Conservation (phyloP, 2,888 invertebrate species). For the Pandemis heparana region DNA sequence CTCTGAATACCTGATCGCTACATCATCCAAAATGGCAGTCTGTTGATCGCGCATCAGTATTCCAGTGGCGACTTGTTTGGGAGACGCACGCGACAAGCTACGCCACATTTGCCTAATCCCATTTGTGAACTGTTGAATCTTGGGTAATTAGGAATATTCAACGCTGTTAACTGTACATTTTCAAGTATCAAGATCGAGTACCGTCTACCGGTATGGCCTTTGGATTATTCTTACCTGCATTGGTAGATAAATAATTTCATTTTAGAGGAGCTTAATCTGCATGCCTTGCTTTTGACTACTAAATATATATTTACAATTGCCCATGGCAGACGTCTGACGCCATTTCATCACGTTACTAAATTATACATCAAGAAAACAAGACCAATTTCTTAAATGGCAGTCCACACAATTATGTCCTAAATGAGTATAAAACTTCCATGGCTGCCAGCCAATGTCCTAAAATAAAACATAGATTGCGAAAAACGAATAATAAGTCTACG, state of each 20-base stretch:
- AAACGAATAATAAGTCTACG: slow-evolving; percentile 21
- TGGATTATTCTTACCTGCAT: not conserved
- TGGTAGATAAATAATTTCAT: not conserved
- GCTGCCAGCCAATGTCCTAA: slow-evolving; percentile 27
- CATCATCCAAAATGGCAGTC: slow-evolving; percentile 16
- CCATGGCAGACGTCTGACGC: too few relatives aligned
- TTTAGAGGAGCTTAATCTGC: too few relatives aligned
- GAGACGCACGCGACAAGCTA: slow-evolving; percentile 1
- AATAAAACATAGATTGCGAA: slow-evolving; percentile 23
- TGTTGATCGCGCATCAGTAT: slow-evolving; percentile 26
- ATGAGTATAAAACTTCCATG: slow-evolving; percentile 31
- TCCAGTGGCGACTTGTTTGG: slow-evolving; percentile 15
- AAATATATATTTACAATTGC: too few relatives aligned
- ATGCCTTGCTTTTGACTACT: too few relatives aligned
- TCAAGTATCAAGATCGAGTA: not conserved
- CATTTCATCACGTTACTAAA: not conserved
- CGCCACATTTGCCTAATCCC: slow-evolving; percentile 25
- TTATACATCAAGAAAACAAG: slow-evolving; percentile 2
- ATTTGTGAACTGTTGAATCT: slow-evolving; percentile 25
- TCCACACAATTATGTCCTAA: slow-evolving; percentile 20
- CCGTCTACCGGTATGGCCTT: not conserved
- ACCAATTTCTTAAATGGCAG: slow-evolving; percentile 1
- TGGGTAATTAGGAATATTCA: slow-evolving; percentile 3
- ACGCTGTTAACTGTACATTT: not conserved
- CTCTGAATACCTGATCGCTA: slow-evolving; percentile 17